These are phyloP conservation scores for Sitobion miscanthi DNA, from an alignment of 1,140 invertebrate species.

Conservation along the genomic window DNA sequence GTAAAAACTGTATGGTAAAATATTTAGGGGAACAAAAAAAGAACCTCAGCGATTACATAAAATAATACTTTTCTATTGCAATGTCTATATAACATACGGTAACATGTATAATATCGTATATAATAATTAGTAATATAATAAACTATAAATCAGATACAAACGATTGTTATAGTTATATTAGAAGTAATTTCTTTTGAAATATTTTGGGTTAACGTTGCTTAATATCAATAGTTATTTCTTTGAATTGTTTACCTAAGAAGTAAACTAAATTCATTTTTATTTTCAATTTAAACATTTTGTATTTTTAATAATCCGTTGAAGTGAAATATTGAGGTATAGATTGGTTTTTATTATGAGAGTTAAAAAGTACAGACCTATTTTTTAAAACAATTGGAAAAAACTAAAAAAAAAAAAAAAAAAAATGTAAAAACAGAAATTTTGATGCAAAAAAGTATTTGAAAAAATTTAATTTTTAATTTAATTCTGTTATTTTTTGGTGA, in stretches of 20 bases:
- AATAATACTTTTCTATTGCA: neutral
- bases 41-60: neutral
- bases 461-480: too few species aligned
- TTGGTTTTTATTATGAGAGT: too few species aligned
- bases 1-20: neutral
- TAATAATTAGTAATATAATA: neutral
- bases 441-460: too few species aligned
- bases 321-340: too few species aligned
- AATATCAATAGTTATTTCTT: neutral
- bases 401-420: too few species aligned
- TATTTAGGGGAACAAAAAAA: neutral
- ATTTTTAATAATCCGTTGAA: too few species aligned
- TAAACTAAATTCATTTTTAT: neutral
- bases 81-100: neutral
- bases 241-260: neutral
- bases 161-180: neutral
- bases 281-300: neutral
- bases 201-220: neutral
- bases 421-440: too few species aligned
- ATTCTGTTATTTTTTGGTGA: too few species aligned
- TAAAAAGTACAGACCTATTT: too few species aligned
- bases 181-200: neutral
- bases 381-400: too few species aligned
- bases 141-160: neutral
- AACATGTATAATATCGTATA: too few species aligned